Conservation (phyloP, 2,888 invertebrate genomes). For the Phytoseiulus persimilis region DNA sequence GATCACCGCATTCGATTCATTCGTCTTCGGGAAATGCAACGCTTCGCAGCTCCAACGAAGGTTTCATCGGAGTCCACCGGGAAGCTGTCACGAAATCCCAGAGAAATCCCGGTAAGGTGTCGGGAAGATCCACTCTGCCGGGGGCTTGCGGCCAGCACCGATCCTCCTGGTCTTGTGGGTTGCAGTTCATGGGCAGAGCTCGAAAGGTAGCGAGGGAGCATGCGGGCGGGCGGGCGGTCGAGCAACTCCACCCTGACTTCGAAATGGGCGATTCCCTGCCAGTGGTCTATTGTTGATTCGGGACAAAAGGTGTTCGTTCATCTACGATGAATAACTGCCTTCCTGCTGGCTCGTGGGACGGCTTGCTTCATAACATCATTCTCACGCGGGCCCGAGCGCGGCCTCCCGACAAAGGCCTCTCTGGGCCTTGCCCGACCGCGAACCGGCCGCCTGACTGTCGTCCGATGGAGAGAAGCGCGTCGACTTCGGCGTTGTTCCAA, state of each 20-base stretch:
- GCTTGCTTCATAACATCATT: conserved; percentile 36
- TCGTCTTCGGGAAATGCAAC: too few relatives aligned
- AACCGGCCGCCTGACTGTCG: not conserved
- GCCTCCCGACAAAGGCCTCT: not conserved
- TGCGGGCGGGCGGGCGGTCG: not conserved
- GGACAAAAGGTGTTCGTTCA: conserved; percentile 37
- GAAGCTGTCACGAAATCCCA: too few relatives aligned
- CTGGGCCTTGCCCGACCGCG: not conserved
- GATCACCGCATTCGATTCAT: too few relatives aligned
- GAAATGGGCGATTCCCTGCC: not conserved
- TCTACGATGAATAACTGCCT: conserved; percentile 31
- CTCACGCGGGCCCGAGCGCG: not conserved
- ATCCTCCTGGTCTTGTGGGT: not conserved
- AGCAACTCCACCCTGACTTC: not conserved
- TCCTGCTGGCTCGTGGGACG: not conserved
- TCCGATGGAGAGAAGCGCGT: not conserved
- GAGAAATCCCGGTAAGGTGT: too few relatives aligned
- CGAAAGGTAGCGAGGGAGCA: not conserved
- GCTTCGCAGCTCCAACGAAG: too few relatives aligned
- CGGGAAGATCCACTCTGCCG: too few relatives aligned
- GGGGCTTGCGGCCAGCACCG: not conserved
- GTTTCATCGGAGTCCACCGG: too few relatives aligned
- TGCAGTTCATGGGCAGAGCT: not conserved
- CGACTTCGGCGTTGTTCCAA: not conserved
- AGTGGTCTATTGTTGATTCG: conserved; percentile 34